Evolutionary conservation across 2,797 vertebrate species (phyloP), one percentile per base, ranked within the genome.

Genomic region (Echeneis naucrates): DNA sequence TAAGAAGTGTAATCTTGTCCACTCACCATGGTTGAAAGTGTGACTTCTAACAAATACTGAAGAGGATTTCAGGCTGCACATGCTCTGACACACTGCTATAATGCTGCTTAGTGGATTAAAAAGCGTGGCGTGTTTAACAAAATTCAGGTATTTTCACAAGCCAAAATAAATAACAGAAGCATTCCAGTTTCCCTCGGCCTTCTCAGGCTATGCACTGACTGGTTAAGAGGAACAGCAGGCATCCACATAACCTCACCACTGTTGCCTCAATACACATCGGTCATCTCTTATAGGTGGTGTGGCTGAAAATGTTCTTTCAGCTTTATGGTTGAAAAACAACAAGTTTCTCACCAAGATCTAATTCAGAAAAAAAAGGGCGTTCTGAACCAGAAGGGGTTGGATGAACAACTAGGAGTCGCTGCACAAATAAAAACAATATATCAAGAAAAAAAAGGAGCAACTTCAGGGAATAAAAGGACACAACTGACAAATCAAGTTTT

Each of bases 141-240:
- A 27, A 17, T 30, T 52, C 27, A 4, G 16, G 30, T 64, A 57
- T 44, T 58, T 69, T 70, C 45, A 57, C 62, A 55, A 64, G 38
- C 8, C 42, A 61, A 44, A 69, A 35, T 60, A 17, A 70, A 65
- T 54, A 77, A 72, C 42, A 58, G 48, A 56, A 38, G n/a, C 24
- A 51, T 16, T 45, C 32, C 23, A 56, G 48, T 37, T 55, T 55
- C 13, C 27, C 26, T 17, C 58, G 44, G 70, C 12, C 23, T 40
- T 54, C 55, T 50, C 7, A 42, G 40, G 40, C 40, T 40, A 47
- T 27, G 13, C 6, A 68, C 24, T 44, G 16, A 32, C 59, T 45
- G 30, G 44, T 63, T 77, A 27, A 72, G 61, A 65, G 67, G 68
- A 45, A 40, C 47, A 70, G 42, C 30, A 56, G 70, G 50, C 44